Conservation (phyloP, 2,113 vertebrate species). For the Elaphurus davidianus region DNA sequence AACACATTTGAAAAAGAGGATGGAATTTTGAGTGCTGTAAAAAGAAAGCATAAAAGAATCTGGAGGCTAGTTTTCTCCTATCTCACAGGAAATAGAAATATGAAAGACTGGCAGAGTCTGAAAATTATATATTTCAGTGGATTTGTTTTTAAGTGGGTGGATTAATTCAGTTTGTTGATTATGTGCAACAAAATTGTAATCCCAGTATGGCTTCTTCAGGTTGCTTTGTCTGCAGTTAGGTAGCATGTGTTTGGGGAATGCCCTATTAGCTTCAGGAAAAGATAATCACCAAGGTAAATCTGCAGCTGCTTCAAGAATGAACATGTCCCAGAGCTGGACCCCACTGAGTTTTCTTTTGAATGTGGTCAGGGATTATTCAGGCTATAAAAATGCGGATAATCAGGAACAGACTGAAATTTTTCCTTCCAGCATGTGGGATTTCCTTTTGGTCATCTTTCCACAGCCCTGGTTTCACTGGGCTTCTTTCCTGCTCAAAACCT, state of each 20-base stretch:
- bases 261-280: slow-evolving; percentile 67
- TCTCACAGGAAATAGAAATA: background rate
- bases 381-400: slow-evolving; percentile 35
- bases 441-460: background rate
- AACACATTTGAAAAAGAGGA: background rate
- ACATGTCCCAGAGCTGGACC: slow-evolving; percentile 20
- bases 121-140: slow-evolving; percentile 50
- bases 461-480: background rate
- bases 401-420: slow-evolving; percentile 20
- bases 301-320: slow-evolving; percentile 55
- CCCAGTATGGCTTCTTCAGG: slow-evolving; percentile 25
- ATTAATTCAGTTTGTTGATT: slow-evolving; percentile 61
- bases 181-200: slow-evolving; percentile 57
- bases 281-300: slow-evolving; percentile 61
- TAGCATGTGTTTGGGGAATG: slow-evolving; percentile 53
- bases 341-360: slow-evolving; percentile 44
- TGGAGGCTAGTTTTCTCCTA: background rate
- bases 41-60: slow-evolving; percentile 26
- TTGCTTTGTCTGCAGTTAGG: slow-evolving; percentile 59
- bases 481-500: background rate
- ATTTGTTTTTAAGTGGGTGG: slow-evolving; percentile 54
- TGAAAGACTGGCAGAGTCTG: background rate
- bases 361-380: slow-evolving; percentile 27
- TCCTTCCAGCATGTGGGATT: background rate
- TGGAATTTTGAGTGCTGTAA: background rate